Evolutionary conservation across 2,797 vertebrate genomes (phyloP), one percentile per base, ranked within the genome.

Genomic region (Falco berigora): DNA sequence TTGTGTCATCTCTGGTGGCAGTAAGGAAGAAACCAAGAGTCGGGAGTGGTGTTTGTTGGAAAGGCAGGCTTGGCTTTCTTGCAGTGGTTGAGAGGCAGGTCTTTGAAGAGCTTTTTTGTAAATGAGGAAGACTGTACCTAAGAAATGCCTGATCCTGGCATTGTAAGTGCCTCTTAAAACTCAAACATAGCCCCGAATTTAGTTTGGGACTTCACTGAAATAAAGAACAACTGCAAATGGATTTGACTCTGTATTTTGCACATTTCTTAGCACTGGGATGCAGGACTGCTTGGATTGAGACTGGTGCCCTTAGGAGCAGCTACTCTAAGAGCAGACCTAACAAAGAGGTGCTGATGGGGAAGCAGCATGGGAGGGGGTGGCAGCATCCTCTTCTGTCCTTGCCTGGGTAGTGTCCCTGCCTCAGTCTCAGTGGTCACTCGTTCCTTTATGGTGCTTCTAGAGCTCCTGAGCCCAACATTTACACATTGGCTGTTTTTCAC

Each of bases 341-440:
- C 2, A 36, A 62, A 82, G 53, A 9, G 5, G 9, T 15, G 27
- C 40, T 68, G 10, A 22, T 3, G 2, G 20, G 55, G 62, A 72
- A 68, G 46, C 30, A 49, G n/a, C 1, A 2, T 67, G 30, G 40
- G 27, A 86, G 11, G 24, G 16, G 6, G 11, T 0, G 0, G 49
- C 44, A 77, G 47, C 42, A 88, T 78, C 67, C 20, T 58, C 19
- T 75, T 72, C 75, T 73, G 42, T 50, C 25, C 28, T 82, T 68
- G 34, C 23, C 64, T 2, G 0, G 3, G 20, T n/a, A 68, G 36
- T 5, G 2, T 24, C 50, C 15, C 24, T 75, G 49, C 32, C 20
- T 92, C 17, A 34, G 53, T 61, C 20, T 17, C 46, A 50, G 42
- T 38, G 22, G 15, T 62, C 62, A 19, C n/a, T 1, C 1, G 25